phyloP scores from a whole-genome alignment of 2,888 invertebrate species.

The Tanypteryx hageni region DNA sequence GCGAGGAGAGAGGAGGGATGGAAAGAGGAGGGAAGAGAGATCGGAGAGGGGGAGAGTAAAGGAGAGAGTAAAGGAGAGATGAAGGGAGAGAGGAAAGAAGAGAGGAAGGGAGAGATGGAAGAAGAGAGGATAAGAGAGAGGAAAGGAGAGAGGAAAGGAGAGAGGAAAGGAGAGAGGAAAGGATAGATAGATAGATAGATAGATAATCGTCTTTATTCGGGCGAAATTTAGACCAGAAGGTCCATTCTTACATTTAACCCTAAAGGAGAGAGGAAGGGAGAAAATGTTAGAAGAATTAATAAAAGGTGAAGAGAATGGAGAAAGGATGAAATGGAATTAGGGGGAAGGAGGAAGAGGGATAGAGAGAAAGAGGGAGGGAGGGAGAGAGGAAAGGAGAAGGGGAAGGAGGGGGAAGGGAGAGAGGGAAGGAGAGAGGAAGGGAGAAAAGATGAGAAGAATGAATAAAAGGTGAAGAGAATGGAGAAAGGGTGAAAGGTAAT shows the following conservation, averaged over 20 bases:
- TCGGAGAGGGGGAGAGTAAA: background rate
- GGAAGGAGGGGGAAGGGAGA: background rate
- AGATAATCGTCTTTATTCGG: no score
- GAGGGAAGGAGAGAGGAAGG: no score
- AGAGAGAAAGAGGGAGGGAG: background rate
- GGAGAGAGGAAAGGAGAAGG: background rate
- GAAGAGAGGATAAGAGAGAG: background rate
- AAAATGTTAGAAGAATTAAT: background rate
- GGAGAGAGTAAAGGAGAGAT: background rate
- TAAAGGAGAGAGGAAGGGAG: no score
- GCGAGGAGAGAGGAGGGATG: background rate
- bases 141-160: background rate
- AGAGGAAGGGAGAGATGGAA: background rate
- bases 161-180: background rate
- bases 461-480: background rate
- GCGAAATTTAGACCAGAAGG: no score
- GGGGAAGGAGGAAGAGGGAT: background rate
- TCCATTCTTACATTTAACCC: no score
- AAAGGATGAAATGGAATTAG: background rate
- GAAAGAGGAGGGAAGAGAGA: background rate
- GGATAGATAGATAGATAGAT: background rate
- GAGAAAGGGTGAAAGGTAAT: background rate
- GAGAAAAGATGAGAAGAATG: background rate
- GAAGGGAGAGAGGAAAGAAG: background rate
- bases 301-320: background rate